These are phyloP conservation scores for Sphaeridia pumilis DNA, from an alignment of 2,888 invertebrate species.

Conservation along the genomic window DNA sequence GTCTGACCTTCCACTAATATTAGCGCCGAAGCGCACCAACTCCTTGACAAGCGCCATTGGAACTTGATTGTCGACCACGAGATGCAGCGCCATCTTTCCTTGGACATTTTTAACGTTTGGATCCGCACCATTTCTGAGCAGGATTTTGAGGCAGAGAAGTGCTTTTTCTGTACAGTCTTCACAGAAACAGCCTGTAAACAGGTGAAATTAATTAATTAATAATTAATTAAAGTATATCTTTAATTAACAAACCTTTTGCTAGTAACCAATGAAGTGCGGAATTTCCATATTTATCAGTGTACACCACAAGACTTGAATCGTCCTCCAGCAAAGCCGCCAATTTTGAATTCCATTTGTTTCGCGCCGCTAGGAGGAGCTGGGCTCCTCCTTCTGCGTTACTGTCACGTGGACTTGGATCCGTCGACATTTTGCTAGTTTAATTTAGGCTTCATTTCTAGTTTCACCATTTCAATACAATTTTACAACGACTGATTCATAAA, in stretches of 20 bases:
- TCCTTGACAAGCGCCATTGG: not conserved
- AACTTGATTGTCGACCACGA: not conserved
- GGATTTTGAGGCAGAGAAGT: not conserved
- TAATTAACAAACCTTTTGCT: not conserved
- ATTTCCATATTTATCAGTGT: not conserved
- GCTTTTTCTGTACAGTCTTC: not conserved
- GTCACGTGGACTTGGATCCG: too few relatives aligned
- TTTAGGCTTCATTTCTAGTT: too few relatives aligned
- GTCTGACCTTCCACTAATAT: not conserved
- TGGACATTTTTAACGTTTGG: not conserved
- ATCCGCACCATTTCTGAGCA: not conserved
- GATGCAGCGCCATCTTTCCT: not conserved
- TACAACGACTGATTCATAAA: too few relatives aligned
- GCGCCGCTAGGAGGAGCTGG: not conserved
- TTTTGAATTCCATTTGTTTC: not conserved
- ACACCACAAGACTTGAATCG: not conserved
- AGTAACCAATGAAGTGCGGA: not conserved
- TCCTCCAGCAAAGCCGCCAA: not conserved
- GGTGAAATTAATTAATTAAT: not conserved
- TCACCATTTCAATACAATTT: too few relatives aligned
- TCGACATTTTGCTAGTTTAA: too few relatives aligned
- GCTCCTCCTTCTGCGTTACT: not conserved
- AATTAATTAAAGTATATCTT: not conserved
- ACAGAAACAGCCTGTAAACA: conserved; percentile 2
- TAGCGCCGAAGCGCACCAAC: not conserved